Percentiles rank a stretch among this genome's conserved stretches.
Evolutionary conservation across 2,113 vertebrate species (phyloP).

Genomic region (Colossoma macropomum): DNA sequence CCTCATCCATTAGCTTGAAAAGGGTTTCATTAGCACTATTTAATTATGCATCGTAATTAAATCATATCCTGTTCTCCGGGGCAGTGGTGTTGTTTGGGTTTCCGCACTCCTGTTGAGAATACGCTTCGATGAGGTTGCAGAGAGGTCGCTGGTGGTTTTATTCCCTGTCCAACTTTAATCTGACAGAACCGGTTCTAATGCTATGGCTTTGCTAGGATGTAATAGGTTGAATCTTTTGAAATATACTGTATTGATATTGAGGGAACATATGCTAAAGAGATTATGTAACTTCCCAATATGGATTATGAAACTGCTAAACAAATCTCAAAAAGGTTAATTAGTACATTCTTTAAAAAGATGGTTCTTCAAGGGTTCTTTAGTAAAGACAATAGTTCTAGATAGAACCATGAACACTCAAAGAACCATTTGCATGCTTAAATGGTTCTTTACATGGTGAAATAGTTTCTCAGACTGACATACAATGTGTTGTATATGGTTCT

Average conservation of each 20-base stretch:
- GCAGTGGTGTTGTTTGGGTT: conserved; percentile 28
- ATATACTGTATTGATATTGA: not conserved
- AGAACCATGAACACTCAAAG: too few relatives aligned
- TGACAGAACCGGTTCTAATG: not conserved
- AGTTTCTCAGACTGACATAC: too few relatives aligned
- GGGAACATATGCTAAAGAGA: not conserved
- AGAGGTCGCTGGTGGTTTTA: not conserved
- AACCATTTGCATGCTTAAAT: too few relatives aligned
- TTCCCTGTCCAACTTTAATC: not conserved
- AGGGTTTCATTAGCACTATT: conserved; percentile 48
- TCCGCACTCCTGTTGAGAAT: conserved; percentile 15
- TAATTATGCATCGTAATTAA: conserved; percentile 54
- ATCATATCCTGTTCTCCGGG: conserved; percentile 38
- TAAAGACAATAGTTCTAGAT: too few relatives aligned
- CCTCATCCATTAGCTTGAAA: conserved; percentile 36
- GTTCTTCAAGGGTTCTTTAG: too few relatives aligned
- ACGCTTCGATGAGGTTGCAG: conserved; percentile 2
- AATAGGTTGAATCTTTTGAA: not conserved
- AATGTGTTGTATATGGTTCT: too few relatives aligned
- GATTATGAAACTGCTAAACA: not conserved
- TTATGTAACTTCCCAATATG: not conserved
- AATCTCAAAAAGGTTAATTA: not conserved
- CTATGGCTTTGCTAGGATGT: not conserved
- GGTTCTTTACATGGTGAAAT: too few relatives aligned
- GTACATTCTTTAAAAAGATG: too few relatives aligned